Evolutionary conservation across 37 sponge, comb jelly and placozoan species (phyloP).

Genomic region (Chondrilla cf. caribensis): DNA sequence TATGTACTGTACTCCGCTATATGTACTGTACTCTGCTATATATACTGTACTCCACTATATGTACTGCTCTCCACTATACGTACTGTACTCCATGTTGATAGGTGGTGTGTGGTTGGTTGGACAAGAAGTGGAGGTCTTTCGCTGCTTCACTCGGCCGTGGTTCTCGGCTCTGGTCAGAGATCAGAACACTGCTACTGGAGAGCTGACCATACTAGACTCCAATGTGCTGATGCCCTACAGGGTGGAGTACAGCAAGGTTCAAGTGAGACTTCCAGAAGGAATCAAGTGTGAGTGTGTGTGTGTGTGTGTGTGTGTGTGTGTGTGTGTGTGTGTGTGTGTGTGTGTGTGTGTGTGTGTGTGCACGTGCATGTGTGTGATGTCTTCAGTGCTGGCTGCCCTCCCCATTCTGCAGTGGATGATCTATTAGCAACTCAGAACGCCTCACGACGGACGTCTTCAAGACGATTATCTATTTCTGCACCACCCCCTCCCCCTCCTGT

Average conservation of each 20-base stretch:
- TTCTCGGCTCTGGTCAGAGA: constrained; percentile 37
- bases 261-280: constrained; percentile 8
- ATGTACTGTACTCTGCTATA: too few species aligned
- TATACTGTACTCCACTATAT: too few species aligned
- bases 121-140: constrained; percentile 32
- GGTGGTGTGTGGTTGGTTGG: constrained; percentile 36
- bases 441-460: too few species aligned
- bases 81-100: neutral
- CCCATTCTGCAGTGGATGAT: too few species aligned
- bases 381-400: neutral
- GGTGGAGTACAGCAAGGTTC: neutral
- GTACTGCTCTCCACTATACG: neutral
- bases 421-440: too few species aligned
- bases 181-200: constrained; percentile 18
- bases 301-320: neutral
- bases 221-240: constrained; percentile 13
- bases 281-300: neutral
- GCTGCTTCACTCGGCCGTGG: constrained; percentile 40
- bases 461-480: too few species aligned
- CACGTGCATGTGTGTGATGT: too few species aligned
- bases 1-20: too few species aligned
- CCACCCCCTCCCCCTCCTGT: too few species aligned
- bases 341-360: neutral
- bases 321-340: neutral
- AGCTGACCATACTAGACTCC: neutral